These are phyloP conservation scores for Ictidomys tridecemlineatus DNA, from an alignment of 2,113 vertebrate species.

Conservation along the genomic window DNA sequence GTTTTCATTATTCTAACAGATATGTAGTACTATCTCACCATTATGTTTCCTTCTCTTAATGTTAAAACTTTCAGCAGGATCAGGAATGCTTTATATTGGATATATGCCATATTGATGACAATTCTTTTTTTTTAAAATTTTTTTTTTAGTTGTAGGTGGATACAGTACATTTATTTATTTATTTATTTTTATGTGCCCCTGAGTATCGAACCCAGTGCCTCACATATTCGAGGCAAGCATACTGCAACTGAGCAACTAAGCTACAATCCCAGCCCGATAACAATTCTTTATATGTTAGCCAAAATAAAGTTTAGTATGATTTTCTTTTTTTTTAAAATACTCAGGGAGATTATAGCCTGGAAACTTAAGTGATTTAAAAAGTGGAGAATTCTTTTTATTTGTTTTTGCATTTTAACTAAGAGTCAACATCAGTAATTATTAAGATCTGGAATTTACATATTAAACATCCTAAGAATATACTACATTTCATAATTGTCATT, in stretches of 20 bases:
- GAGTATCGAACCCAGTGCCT: too few relatives aligned
- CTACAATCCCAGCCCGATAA: neutral
- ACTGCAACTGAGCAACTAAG: too few relatives aligned
- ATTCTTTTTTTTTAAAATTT: neutral
- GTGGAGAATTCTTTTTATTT: neutral
- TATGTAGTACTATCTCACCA: too few relatives aligned
- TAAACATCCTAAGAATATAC: neutral
- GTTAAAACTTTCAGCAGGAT: too few relatives aligned
- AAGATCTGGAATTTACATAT: neutral
- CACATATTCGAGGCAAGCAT: too few relatives aligned
- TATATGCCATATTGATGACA: neutral
- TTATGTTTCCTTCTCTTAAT: too few relatives aligned
- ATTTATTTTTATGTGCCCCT: too few relatives aligned
- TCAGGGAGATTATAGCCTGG: neutral
- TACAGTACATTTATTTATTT: too few relatives aligned
- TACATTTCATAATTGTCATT: neutral
- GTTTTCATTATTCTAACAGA: too few relatives aligned
- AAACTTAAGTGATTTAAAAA: neutral
- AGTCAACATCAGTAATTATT: neutral
- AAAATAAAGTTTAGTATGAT: neutral
- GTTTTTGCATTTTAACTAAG: neutral
- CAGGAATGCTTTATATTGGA: too few relatives aligned
- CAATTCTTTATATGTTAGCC: neutral
- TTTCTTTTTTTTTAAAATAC: neutral
- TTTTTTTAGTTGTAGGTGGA: too few relatives aligned